Evolutionary conservation across 2,888 invertebrate species (phyloP).

Genomic region (Sthenelais limicola): DNA sequence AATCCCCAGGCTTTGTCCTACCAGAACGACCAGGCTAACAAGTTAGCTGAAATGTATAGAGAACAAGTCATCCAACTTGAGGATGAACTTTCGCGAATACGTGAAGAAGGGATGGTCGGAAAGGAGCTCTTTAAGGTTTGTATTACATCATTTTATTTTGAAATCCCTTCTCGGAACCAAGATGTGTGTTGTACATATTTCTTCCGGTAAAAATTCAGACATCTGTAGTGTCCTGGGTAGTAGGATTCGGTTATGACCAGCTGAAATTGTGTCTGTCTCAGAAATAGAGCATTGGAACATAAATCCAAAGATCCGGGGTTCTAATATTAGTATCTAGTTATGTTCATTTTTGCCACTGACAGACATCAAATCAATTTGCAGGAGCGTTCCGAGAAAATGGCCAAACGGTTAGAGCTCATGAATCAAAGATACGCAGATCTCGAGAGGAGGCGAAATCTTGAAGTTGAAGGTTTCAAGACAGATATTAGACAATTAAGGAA

Average conservation of each 20-base stretch:
- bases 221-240: neutral
- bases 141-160: neutral
- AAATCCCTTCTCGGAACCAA: no score
- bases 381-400: slow-evolving; percentile 72
- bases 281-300: no score
- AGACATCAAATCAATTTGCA: no score
- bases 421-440: slow-evolving; percentile 71
- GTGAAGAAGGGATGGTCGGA: slow-evolving; percentile 71
- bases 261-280: neutral
- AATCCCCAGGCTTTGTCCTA: slow-evolving; percentile 68
- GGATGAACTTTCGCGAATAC: slow-evolving; percentile 67
- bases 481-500: slow-evolving; percentile 71
- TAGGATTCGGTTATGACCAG: no score
- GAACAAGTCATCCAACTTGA: slow-evolving; percentile 72
- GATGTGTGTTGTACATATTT: no score
- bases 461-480: slow-evolving; percentile 73
- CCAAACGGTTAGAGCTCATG: slow-evolving; percentile 69
- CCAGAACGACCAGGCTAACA: slow-evolving; percentile 68
- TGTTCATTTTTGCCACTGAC: no score
- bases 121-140: slow-evolving; percentile 70
- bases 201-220: neutral
- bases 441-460: slow-evolving; percentile 71
- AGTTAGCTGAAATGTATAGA: slow-evolving; percentile 71
- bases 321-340: no score
- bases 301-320: neutral